Conservation (phyloP, 2,113 vertebrate genomes). For the Heptranchias perlo region DNA sequence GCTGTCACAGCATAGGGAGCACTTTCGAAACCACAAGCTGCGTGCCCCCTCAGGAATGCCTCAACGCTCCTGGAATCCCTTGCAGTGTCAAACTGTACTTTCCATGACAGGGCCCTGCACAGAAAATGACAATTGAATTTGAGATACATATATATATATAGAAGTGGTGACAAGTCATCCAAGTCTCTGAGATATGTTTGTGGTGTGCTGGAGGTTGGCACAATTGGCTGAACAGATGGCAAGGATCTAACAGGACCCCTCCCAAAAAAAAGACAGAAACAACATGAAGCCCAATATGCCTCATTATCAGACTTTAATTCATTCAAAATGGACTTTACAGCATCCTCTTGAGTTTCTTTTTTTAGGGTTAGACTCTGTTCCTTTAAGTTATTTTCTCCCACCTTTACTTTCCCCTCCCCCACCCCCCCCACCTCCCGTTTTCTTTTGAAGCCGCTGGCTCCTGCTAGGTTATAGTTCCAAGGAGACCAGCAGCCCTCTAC, state of each 20-base stretch:
- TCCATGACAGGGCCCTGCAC: neutral
- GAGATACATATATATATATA: neutral
- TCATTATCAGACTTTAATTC: neutral
- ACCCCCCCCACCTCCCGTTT: neutral
- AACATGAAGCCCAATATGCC: neutral
- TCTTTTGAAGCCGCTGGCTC: neutral
- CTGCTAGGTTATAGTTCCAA: neutral
- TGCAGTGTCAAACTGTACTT: constrained; percentile 1
- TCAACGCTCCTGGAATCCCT: neutral
- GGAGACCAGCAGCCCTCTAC: neutral
- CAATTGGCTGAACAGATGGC: constrained; percentile 1
- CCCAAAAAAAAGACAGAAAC: neutral
- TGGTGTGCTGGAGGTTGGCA: neutral
- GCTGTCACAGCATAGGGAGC: neutral
- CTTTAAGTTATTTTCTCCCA: neutral
- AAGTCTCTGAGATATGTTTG: neutral
- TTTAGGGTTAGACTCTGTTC: neutral
- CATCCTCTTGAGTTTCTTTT: neutral
- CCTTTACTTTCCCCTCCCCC: neutral
- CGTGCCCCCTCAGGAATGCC: neutral
- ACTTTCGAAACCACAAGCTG: neutral
- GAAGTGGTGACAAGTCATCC: neutral
- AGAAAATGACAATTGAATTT: neutral
- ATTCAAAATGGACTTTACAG: neutral
- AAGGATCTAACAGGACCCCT: neutral